A percentile compares a stretch with the other conserved stretches of the same genome.
These are phyloP conservation scores for Dromius quadrimaculatus DNA, from an alignment of 2,888 invertebrate species.

Conservation along the genomic window DNA sequence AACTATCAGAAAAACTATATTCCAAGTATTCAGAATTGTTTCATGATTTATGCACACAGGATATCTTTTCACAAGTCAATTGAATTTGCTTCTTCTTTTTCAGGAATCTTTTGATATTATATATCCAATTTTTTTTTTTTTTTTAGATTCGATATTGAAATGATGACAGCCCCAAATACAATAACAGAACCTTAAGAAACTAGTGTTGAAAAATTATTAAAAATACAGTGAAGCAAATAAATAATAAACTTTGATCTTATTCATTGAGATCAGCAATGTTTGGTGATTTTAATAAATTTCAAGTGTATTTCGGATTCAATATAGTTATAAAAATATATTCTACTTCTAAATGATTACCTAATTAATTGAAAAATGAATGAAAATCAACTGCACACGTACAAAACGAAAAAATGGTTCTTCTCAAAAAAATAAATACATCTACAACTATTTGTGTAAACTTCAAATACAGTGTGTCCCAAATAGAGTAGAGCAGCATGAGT, in stretches of 20 bases:
- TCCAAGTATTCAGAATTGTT: no score
- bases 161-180: constrained; percentile 79
- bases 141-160: constrained; percentile 75
- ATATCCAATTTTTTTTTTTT: constrained; percentile 54
- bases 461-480: no score
- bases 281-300: constrained; percentile 18
- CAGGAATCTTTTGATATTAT: no score
- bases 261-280: constrained; percentile 7
- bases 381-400: no score
- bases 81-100: no score
- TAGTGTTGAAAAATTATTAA: constrained; percentile 39
- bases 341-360: constrained; percentile 6
- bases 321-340: constrained; percentile 14
- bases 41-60: no score
- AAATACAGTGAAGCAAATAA: constrained; percentile 24
- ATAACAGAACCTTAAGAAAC: constrained; percentile 70
- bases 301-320: constrained; percentile 1
- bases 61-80: no score
- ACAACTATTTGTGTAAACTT: no score
- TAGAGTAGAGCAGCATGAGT: no score
- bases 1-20: no score
- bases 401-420: no score
- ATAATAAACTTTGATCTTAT: constrained; percentile 9
- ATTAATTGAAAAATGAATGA: not conserved
- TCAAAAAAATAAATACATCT: no score